Percentiles rank a stretch among this genome's conserved stretches.
These are phyloP conservation scores for Siniperca scherzeri DNA, from an alignment of 2,797 vertebrate species.

Conservation along the genomic window DNA sequence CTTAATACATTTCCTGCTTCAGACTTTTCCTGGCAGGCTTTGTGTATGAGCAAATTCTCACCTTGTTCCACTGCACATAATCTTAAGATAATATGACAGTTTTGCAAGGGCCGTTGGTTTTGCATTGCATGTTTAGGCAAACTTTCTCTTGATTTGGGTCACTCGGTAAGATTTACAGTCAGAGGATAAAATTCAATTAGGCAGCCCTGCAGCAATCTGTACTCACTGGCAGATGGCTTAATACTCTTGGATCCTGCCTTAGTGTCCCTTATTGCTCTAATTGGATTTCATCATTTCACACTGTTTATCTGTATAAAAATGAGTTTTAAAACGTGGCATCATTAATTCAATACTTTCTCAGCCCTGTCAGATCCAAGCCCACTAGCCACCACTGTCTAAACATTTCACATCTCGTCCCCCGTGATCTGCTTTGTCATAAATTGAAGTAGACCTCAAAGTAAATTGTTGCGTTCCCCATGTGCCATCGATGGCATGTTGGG, in stretches of 20 bases:
- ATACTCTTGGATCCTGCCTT: constrained; percentile 66
- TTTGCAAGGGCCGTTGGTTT: constrained; percentile 64
- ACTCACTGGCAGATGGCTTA: constrained; percentile 78
- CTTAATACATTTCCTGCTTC: constrained; percentile 17
- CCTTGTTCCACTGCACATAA: constrained; percentile 58
- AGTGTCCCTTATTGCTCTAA: constrained; percentile 76
- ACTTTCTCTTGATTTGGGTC: constrained; percentile 80
- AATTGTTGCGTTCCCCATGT: constrained; percentile 57
- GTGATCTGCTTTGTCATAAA: constrained; percentile 69
- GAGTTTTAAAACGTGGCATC: constrained; percentile 67
- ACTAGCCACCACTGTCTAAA: constrained; percentile 74
- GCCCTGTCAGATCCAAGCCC: constrained; percentile 71
- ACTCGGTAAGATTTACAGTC: constrained; percentile 70
- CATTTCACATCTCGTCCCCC: constrained; percentile 65
- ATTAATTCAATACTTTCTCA: constrained; percentile 76
- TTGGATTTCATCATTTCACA: constrained; percentile 77
- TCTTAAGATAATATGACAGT: constrained; percentile 70
- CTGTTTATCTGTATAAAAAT: constrained; percentile 68
- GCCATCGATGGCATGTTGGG: constrained; percentile 53
- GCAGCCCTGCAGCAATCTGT: constrained; percentile 75
- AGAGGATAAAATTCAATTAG: constrained; percentile 79
- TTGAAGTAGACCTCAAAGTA: constrained; percentile 68
- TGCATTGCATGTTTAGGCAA: constrained; percentile 60
- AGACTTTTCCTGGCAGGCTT: constrained; percentile 40
- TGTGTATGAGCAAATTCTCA: constrained; percentile 57